Evolutionary conservation across 2,888 invertebrate genomes (phyloP).

Genomic region (Trichogramma dendrolimi): DNA sequence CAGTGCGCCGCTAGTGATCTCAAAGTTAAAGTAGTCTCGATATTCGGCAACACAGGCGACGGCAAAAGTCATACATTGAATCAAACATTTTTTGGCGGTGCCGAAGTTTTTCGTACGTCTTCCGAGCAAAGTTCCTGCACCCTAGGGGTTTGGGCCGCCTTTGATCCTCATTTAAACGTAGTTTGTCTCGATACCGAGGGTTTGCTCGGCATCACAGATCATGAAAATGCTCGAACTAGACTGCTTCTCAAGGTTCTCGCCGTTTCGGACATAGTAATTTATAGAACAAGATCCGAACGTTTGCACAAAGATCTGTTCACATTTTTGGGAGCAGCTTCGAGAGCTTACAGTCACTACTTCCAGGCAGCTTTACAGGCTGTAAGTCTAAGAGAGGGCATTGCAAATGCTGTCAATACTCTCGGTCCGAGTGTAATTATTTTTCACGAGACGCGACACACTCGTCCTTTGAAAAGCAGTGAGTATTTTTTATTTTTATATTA

Average conservation of each 20-base stretch:
- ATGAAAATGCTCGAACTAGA: constrained; percentile 64
- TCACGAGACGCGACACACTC: constrained; percentile 74
- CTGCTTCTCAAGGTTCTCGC: constrained; percentile 75
- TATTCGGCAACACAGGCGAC: constrained; percentile 81
- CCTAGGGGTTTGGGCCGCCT: constrained; percentile 74
- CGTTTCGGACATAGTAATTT: constrained; percentile 75
- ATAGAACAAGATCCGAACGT: constrained; percentile 70
- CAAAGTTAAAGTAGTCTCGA: constrained; percentile 74
- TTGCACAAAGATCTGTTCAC: constrained; percentile 72
- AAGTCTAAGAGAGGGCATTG: constrained; percentile 48
- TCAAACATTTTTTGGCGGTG: constrained; percentile 60
- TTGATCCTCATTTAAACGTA: constrained; percentile 62
- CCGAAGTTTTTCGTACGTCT: constrained; percentile 63
- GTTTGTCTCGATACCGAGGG: constrained; percentile 79
- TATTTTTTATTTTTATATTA: constrained; percentile 24
- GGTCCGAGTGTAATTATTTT: constrained; percentile 75
- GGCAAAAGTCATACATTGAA: constrained; percentile 79
- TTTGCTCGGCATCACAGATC: constrained; percentile 61
- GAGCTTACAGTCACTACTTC: constrained; percentile 71
- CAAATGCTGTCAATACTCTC: constrained; percentile 55
- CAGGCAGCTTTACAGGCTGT: constrained; percentile 56
- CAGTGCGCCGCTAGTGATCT: constrained; percentile 53
- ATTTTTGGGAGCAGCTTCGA: constrained; percentile 73
- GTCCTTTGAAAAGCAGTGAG: constrained; percentile 60
- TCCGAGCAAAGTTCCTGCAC: constrained; percentile 69